Percentiles rank a stretch among this genome's conserved stretches.
These are phyloP conservation scores for Chaetura pelagica DNA, from an alignment of 2,113 vertebrate species.

Conservation along the genomic window DNA sequence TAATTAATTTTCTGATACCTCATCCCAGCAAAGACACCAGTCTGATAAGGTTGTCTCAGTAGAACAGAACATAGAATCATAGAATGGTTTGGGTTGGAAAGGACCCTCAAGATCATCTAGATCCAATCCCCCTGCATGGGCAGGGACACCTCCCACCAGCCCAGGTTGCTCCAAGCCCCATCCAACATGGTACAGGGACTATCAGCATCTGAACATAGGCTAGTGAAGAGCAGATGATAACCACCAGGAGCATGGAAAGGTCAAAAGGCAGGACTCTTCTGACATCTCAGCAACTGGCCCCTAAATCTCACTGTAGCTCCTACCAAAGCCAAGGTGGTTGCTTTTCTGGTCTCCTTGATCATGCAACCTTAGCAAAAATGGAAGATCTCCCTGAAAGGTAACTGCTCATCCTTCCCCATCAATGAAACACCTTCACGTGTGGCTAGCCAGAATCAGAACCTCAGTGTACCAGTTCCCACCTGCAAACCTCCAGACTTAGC, in stretches of 20 bases:
- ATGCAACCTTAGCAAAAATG: background rate
- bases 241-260: background rate
- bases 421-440: rapidly evolving
- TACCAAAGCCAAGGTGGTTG: background rate
- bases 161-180: too few species aligned
- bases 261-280: background rate
- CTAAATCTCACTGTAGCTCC: background rate
- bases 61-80: background rate
- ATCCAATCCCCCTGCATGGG: too few species aligned
- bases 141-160: too few species aligned
- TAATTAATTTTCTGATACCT: background rate
- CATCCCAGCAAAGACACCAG: background rate
- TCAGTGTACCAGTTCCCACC: background rate
- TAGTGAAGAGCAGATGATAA: background rate
- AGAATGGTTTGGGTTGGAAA: too few species aligned
- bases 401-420: too few species aligned
- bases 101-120: too few species aligned
- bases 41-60: background rate
- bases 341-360: background rate
- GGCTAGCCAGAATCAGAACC: background rate
- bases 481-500: background rate
- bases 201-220: background rate
- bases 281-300: background rate
- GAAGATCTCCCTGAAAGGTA: background rate
- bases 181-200: background rate